Evolutionary conservation across 1,140 invertebrate genomes (phyloP).

Genomic region (Atopsyche davidsoni): DNA sequence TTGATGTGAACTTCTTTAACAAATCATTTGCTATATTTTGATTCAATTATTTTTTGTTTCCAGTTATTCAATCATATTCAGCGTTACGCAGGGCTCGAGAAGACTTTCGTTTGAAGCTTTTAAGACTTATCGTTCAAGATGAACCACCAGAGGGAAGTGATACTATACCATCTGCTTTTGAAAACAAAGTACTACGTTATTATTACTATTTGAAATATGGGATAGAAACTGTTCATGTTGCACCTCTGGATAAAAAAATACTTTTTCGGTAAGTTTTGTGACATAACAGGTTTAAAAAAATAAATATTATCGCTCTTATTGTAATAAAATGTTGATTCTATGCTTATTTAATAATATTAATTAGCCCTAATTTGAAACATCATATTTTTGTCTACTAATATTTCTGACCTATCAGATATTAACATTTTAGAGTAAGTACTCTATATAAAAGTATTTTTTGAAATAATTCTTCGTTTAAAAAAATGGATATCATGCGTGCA

Average conservation of each 20-base stretch:
- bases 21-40: neutral
- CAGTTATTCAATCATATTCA: slow-evolving; percentile 56
- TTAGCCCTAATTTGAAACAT: too few species aligned
- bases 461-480: too few species aligned
- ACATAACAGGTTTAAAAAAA: too few species aligned
- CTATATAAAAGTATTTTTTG: too few species aligned
- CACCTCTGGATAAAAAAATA: slow-evolving; percentile 63
- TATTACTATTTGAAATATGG: slow-evolving; percentile 87
- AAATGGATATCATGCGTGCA: too few species aligned
- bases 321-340: too few species aligned
- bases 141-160: slow-evolving; percentile 37
- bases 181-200: slow-evolving; percentile 71
- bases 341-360: too few species aligned
- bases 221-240: slow-evolving; percentile 79
- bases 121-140: slow-evolving; percentile 62
- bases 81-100: slow-evolving; percentile 68
- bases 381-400: too few species aligned
- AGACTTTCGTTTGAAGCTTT: slow-evolving; percentile 72
- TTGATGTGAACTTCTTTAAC: neutral
- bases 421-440: too few species aligned
- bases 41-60: slow-evolving; percentile 14
- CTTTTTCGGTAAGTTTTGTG: slow-evolving; percentile 49
- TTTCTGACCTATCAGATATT: too few species aligned
- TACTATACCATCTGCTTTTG: slow-evolving; percentile 51
- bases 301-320: too few species aligned